Conservation (phyloP, 2,888 invertebrate genomes). For the Hypercompe scribonia region DNA sequence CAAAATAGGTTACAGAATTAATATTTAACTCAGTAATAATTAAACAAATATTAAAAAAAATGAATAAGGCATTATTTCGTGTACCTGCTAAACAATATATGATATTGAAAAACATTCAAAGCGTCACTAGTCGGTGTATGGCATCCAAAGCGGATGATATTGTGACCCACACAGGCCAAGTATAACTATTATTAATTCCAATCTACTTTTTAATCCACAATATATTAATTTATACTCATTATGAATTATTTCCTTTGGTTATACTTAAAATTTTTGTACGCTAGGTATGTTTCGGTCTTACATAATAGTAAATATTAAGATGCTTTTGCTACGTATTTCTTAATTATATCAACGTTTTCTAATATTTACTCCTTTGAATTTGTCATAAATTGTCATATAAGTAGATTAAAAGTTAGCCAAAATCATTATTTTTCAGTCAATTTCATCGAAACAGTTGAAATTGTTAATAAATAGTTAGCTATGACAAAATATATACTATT, state of each 20-base stretch:
- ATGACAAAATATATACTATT: no score
- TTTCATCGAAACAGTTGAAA: no score
- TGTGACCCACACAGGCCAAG: slow-evolving; percentile 77
- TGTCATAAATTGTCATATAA: no score
- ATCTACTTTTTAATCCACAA: neutral
- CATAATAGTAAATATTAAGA: slow-evolving; percentile 10
- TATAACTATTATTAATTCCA: slow-evolving; percentile 43
- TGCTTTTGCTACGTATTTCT: neutral
- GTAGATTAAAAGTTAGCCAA: no score
- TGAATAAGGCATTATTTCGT: slow-evolving; percentile 52
- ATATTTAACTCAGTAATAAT: neutral
- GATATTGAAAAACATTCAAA: slow-evolving; percentile 38
- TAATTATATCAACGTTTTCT: neutral
- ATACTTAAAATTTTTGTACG: neutral
- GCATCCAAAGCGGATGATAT: slow-evolving; percentile 68
- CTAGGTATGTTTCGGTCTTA: neutral
- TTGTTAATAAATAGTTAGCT: no score
- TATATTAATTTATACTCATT: neutral
- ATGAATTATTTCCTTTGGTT: neutral
- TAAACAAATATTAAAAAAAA: slow-evolving; percentile 15
- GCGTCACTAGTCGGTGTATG: slow-evolving; percentile 58
- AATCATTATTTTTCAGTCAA: no score
- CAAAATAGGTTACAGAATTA: neutral
- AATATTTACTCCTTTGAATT: neutral
- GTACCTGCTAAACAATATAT: slow-evolving; percentile 43